Base-by-base conservation (phyloP, 2,113 vertebrate genomes). In the Myotis yumanensis region DNA sequence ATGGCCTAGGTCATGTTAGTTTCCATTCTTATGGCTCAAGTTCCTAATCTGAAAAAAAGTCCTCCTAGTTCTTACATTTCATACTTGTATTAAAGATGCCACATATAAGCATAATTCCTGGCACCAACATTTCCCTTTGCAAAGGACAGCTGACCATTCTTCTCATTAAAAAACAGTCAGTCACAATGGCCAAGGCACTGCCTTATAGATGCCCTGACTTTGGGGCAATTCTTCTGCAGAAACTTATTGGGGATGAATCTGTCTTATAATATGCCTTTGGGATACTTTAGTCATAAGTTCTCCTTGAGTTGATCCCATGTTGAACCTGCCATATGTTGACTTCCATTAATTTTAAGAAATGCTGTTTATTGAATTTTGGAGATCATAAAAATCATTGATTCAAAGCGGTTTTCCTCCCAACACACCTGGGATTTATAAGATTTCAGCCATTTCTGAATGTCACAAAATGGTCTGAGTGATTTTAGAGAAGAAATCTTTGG, bases 11-110 rank as follows among this genome's bases (percentile, higher is more conserved):
- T 25, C 22, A 52, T 51, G n/a, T 85, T 80, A 51, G 48, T 54
- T 86, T 68, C 48, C 43, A 37, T 76, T 76, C 76, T 71, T 37
- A 59, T 22, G 18, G 75, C 7, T 91, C 11, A 48, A 15, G 5
- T 77, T 93, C 32, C 46, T 87, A 54, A 51, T 43, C 23, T 90
- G 75, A 64, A 40, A 92, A 92, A 90, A 68, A 84, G 23, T 23
- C 32, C 3, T 46, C 9, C 23, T 17, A 25, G 11, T 37, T 93
- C 2, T 51, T 84, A 16, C 12, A n/a, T 86, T 64, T 72, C 40
- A 71, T 15, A 57, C 18, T 59, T 82, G 23, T 25, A 64, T 46
- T 80, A 85, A 68, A 64, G 22, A 64, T 17, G 35, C 20, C 48
- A 64, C 6, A 28, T 37, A 22, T 0, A 12, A n/a, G 30, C 4